A percentile compares a stretch with the other conserved stretches of the same genome.
Evolutionary conservation across 1,140 invertebrate genomes (phyloP).

Genomic region (Temnothorax curvispinosus): DNA sequence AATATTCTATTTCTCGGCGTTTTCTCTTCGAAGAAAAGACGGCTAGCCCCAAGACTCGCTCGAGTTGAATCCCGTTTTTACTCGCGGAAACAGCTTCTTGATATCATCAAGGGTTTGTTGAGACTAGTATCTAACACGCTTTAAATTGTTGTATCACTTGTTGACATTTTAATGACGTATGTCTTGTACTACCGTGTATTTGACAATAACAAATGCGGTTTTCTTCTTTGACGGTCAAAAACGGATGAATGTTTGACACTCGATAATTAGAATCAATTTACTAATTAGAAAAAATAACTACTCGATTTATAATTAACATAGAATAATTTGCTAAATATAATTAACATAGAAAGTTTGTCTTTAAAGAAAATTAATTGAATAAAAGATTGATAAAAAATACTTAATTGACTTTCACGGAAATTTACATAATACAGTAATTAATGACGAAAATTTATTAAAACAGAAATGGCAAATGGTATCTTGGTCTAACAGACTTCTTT

Average conservation of each 20-base stretch:
- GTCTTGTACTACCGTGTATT: background rate
- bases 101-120: background rate
- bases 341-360: background rate
- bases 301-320: background rate
- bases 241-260: background rate
- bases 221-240: background rate
- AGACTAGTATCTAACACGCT: background rate
- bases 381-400: background rate
- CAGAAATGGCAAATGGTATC: background rate
- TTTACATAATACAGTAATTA: background rate
- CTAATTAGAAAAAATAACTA: background rate
- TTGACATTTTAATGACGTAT: slow-evolving; percentile 14
- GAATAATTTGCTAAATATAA: background rate
- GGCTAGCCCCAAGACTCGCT: background rate
- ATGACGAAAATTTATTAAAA: background rate
- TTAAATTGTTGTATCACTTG: slow-evolving; percentile 37
- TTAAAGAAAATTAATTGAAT: background rate
- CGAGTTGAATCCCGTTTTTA: slow-evolving; percentile 5
- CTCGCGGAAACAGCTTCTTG: background rate
- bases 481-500: background rate
- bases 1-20: background rate
- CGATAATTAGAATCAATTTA: background rate
- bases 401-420: background rate
- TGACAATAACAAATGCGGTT: background rate
- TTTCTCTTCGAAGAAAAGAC: background rate